Percentiles rank a stretch among this genome's conserved stretches.
Conservation (phyloP, 2,113 vertebrate genomes). For the Eira barbara region DNA sequence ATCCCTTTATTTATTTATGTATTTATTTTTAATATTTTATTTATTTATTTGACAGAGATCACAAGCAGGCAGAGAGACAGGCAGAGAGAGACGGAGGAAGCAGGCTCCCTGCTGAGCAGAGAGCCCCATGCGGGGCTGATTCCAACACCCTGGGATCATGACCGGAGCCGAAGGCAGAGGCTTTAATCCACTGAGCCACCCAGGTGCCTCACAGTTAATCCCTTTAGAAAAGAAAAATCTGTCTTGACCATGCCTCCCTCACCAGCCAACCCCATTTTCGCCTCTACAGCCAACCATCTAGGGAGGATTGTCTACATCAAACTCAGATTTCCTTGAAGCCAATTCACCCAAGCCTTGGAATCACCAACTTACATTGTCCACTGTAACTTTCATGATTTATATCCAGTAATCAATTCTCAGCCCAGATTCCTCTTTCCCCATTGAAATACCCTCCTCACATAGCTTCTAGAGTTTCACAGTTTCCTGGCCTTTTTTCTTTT, state of each 20-base stretch:
- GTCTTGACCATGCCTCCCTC: background rate
- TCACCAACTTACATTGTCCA: background rate
- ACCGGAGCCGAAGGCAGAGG: too few relatives aligned
- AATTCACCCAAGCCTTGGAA: background rate
- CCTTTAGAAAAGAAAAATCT: too few relatives aligned
- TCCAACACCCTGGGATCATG: too few relatives aligned
- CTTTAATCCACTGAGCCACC: too few relatives aligned
- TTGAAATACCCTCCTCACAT: background rate
- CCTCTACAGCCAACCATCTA: too few relatives aligned
- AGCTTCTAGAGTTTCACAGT: background rate
- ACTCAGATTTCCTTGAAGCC: background rate
- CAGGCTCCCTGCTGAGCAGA: too few relatives aligned
- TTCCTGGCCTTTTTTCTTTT: background rate
- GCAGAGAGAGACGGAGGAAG: too few relatives aligned
- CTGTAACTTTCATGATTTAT: background rate
- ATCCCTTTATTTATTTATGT: too few relatives aligned
- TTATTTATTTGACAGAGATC: too few relatives aligned
- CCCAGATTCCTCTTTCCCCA: background rate
- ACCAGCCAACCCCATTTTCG: background rate
- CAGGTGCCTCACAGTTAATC: background rate
- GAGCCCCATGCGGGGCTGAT: too few relatives aligned
- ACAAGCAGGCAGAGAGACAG: too few relatives aligned
- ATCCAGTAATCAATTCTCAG: background rate
- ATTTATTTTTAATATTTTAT: too few relatives aligned
- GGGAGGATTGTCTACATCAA: background rate